A percentile compares a stretch with the other conserved stretches of the same genome.
Evolutionary conservation across 2,113 vertebrate species (phyloP).

Genomic region (Scopus umbretta): DNA sequence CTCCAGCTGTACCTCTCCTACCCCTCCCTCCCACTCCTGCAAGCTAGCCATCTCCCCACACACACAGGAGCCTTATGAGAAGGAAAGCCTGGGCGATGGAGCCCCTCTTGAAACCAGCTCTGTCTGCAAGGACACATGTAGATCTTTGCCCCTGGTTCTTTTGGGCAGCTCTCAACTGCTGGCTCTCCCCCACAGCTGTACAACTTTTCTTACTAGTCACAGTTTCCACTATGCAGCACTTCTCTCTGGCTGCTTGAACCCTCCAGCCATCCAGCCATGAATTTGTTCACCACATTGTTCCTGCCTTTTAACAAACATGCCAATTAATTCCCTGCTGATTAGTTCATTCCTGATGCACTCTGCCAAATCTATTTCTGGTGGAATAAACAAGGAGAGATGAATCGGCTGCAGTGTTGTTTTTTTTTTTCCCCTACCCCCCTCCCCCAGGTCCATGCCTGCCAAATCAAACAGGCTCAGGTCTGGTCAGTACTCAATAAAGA

Average conservation of each 20-base stretch:
- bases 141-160: neutral
- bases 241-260: slow-evolving; percentile 30
- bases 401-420: neutral
- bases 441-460: neutral
- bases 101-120: neutral
- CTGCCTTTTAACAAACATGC: slow-evolving; percentile 46
- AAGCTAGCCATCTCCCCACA: neutral
- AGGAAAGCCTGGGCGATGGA: neutral
- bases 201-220: neutral
- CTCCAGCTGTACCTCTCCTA: slow-evolving; percentile 51
- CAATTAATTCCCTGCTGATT: slow-evolving; percentile 65
- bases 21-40: slow-evolving; percentile 38
- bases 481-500: neutral
- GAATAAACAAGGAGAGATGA: slow-evolving; percentile 58
- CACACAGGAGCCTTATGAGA: slow-evolving; percentile 48
- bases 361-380: slow-evolving; percentile 63
- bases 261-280: slow-evolving; percentile 13
- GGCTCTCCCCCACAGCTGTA: neutral
- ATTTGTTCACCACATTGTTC: slow-evolving; percentile 21
- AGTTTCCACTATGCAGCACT: slow-evolving; percentile 44
- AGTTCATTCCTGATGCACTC: slow-evolving; percentile 36
- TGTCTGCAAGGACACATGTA: neutral
- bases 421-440: neutral
- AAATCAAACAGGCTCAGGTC: slow-evolving; percentile 27
- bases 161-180: neutral